Evolutionary conservation across 2,113 vertebrate species (phyloP), one percentile per base, ranked within the genome.

Genomic region (Melanerpes aurifrons): DNA sequence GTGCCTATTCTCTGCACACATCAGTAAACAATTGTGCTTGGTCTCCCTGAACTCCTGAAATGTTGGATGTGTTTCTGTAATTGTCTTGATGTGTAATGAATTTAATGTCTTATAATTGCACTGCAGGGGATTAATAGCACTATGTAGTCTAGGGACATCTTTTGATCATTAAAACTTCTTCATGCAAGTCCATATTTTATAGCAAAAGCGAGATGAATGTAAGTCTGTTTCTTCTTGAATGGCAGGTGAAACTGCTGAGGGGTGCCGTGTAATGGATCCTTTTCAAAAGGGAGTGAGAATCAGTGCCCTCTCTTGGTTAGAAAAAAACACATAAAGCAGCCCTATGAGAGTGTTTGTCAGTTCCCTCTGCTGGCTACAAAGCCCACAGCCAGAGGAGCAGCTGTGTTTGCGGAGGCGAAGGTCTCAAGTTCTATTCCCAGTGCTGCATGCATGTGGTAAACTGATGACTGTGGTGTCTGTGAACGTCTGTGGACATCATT

Each of bases 301-400:
- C 73, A 70, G 76, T 93, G 96, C 86, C 92, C 80, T 95, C 90
- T 90, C 59, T 91, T 78, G 90, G 87, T 78, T 79, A 62, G 75
- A 45, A 86, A 72, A 72, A 73, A 81, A 19, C 3, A 43, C 1
- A 2, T 53, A n/a, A 61, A 84, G 80, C 69, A 92, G 94, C 81
- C 62, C 88, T 91, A 4, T 67, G 89, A 81, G 64, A 74, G 78
- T 94, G 67, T 88, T 92, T 95, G 72, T 95, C 95, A 67, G 87
- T 89, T 93, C 86, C 94, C 91, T 96, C 92, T 96, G 86, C 94
- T 94, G 92, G 80, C 93, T 97, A 93, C 88, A 97, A 83, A 94
- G 89, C 59, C 89, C 86, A 83, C 57, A 91, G 94, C 91, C 94
- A 94, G 91, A 93, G 64, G 96, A 97, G 94, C 96, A 96, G 97